These are phyloP conservation scores for Drosophila setifemur DNA, from an alignment of 1,140 invertebrate genomes.

Conservation along the genomic window DNA sequence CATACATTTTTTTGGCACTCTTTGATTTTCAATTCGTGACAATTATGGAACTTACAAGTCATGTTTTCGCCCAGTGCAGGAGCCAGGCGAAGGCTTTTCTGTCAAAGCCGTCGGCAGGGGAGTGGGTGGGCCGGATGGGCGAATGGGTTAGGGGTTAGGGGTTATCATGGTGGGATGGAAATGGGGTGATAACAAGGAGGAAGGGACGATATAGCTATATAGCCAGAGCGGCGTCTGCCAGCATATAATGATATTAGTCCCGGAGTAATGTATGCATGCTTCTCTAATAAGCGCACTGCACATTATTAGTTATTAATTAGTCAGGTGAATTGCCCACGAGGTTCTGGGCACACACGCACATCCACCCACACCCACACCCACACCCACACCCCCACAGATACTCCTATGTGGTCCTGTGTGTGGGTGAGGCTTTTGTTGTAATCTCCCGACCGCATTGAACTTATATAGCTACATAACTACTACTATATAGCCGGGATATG, in stretches of 20 bases:
- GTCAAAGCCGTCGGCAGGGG: conserved; percentile 8
- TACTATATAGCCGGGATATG: neutral
- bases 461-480: neutral
- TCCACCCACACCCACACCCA: neutral
- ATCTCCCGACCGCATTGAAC: conserved; percentile 40
- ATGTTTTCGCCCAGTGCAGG: neutral
- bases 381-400: neutral
- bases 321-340: conserved; percentile 47
- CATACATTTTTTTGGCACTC: no score
- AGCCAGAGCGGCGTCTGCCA: neutral
- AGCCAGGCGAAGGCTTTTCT: conserved; percentile 4
- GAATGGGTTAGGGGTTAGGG: no score
- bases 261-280: conserved; percentile 69
- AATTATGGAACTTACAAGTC: no score
- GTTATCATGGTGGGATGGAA: no score
- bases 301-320: conserved; percentile 80
- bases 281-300: conserved; percentile 76
- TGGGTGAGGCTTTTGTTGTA: conserved; percentile 45
- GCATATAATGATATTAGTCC: conserved; percentile 69
- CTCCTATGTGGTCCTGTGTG: no score
- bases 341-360: neutral
- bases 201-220: neutral
- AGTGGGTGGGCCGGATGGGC: neutral
- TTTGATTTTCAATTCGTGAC: no score
- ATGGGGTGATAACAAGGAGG: neutral